phyloP scores from a whole-genome alignment of 2,113 vertebrate species.

The Toxostoma redivivum region DNA sequence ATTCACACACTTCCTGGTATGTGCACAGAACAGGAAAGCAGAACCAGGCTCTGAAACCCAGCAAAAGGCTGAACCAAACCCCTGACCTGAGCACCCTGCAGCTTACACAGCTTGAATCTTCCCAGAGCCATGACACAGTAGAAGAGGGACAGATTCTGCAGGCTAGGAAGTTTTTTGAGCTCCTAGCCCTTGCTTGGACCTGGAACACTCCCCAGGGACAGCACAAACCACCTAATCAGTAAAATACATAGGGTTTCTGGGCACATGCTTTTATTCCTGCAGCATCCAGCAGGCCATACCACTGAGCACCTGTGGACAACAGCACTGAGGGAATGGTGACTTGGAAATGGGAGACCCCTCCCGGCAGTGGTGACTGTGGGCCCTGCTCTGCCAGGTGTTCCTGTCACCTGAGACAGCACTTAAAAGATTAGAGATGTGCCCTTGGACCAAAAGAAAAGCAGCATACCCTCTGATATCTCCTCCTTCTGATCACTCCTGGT shows the following conservation, averaged over 20 bases:
- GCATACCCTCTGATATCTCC: background rate
- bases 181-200: background rate
- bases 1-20: background rate
- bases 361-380: fast-evolving
- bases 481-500: background rate
- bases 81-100: background rate
- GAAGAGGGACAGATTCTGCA: background rate
- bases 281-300: background rate
- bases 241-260: background rate
- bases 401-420: background rate
- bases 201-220: background rate
- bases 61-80: background rate
- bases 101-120: background rate
- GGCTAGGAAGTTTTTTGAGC: background rate
- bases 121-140: background rate
- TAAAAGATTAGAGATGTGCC: background rate
- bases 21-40: background rate
- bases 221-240: background rate
- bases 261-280: background rate
- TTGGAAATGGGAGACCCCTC: background rate
- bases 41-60: background rate
- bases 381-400: background rate
- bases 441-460: background rate
- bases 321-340: background rate
- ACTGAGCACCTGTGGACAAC: background rate